Conservation (phyloP, 2,113 vertebrate genomes). For the Tonatia bakeri region DNA sequence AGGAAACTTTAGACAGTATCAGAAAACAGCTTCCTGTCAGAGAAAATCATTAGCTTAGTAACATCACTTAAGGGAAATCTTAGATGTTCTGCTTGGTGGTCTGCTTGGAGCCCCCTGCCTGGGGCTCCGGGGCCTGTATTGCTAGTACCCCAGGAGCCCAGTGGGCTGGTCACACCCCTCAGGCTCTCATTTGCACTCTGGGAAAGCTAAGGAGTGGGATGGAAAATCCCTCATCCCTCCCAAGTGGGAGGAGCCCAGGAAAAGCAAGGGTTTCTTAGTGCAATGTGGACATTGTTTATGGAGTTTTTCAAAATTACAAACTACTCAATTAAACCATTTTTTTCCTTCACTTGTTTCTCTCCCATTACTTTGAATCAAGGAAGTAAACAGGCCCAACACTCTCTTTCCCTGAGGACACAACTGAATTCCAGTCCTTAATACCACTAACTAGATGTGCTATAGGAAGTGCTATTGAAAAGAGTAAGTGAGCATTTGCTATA, state of each 20-base stretch:
- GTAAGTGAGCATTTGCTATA: not conserved
- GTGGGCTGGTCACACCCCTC: not conserved
- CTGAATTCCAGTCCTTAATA: not conserved
- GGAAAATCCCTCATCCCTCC: not conserved
- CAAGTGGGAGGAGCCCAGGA: not conserved
- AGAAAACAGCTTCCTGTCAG: conserved; percentile 16
- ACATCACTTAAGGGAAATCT: not conserved
- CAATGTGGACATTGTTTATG: not conserved
- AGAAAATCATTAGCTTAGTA: conserved; percentile 7
- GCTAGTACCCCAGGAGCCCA: not conserved
- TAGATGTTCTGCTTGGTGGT: not conserved
- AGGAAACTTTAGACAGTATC: conserved; percentile 41
- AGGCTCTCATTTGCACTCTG: not conserved
- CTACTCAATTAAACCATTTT: not conserved
- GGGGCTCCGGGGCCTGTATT: not conserved
- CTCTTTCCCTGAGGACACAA: not conserved
- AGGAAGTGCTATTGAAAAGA: not conserved
- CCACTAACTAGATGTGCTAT: not conserved
- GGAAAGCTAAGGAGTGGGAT: not conserved
- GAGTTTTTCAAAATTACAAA: not conserved
- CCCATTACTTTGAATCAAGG: not conserved
- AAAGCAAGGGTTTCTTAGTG: not conserved
- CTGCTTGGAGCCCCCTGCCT: not conserved
- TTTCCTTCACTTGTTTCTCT: not conserved
- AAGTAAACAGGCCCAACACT: not conserved